Evolutionary conservation across 2,888 invertebrate species (phyloP).

Genomic region (Melitaea athalia): DNA sequence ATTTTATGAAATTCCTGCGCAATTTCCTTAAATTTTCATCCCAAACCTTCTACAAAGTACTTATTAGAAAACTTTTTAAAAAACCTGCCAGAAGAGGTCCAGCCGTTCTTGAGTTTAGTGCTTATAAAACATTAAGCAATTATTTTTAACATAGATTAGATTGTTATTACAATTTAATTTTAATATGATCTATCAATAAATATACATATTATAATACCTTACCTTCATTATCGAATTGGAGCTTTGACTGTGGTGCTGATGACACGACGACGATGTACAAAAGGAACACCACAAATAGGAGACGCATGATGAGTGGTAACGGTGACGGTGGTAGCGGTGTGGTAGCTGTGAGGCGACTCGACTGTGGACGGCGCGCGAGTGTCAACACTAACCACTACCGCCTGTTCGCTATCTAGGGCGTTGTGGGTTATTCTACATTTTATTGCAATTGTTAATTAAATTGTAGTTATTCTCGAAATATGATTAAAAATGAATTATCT

Average conservation of each 20-base stretch:
- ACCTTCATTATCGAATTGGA: constrained; percentile 61
- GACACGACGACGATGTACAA: constrained; percentile 43
- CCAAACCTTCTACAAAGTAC: too few species aligned
- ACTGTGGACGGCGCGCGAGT: constrained; percentile 35
- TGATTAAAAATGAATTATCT: neutral
- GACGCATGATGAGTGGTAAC: constrained; percentile 52
- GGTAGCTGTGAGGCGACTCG: constrained; percentile 8
- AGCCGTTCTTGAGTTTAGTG: too few species aligned
- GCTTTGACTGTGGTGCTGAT: constrained; percentile 55
- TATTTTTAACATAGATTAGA: neutral
- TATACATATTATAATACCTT: constrained; percentile 32
- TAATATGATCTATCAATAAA: neutral
- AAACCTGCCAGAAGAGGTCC: too few species aligned
- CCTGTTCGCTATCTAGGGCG: constrained; percentile 37
- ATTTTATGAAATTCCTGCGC: too few species aligned
- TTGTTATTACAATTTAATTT: too few species aligned
- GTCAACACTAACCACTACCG: constrained; percentile 34
- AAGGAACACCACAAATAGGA: constrained; percentile 48
- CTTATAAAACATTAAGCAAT: too few species aligned
- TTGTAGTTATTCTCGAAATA: neutral
- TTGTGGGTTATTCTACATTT: constrained; percentile 45
- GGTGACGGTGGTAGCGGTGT: neutral
- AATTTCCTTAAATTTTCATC: too few species aligned
- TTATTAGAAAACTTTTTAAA: too few species aligned
- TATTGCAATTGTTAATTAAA: neutral